phyloP scores from a whole-genome alignment of 2,113 vertebrate species.

The Pampusana beccarii region DNA sequence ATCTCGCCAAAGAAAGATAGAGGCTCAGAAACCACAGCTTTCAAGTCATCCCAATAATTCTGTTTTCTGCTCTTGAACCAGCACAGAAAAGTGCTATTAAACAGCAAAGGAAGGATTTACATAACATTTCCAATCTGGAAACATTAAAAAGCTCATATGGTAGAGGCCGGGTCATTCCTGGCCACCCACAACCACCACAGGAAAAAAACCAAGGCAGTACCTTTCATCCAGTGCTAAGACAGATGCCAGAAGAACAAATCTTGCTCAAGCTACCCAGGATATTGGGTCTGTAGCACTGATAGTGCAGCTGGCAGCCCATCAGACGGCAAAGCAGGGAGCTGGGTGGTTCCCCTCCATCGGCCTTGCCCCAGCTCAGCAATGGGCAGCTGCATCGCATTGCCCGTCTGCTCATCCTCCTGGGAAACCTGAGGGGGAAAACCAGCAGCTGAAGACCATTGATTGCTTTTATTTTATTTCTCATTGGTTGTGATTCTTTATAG shows the following conservation, averaged over 20 bases:
- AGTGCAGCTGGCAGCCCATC: neutral
- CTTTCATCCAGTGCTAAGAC: neutral
- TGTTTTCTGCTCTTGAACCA: neutral
- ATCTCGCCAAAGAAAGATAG: neutral
- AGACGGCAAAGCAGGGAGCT: neutral
- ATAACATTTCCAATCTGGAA: neutral
- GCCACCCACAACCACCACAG: neutral
- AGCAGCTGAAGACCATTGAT: neutral
- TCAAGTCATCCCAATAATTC: rapidly evolving
- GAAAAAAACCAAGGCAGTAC: neutral
- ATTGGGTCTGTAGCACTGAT: rapidly evolving
- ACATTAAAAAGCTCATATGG: neutral
- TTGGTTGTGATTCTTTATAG: neutral
- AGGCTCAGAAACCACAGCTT: neutral
- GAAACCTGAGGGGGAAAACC: too few relatives aligned
- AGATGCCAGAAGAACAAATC: rapidly evolving
- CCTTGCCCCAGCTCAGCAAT: neutral
- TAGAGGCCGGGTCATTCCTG: neutral
- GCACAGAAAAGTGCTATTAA: rapidly evolving
- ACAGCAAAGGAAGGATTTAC: neutral
- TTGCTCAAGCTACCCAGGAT: rapidly evolving
- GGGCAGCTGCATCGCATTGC: neutral
- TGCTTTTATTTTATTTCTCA: neutral
- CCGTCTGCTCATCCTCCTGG: neutral
- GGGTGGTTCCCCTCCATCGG: neutral